Percentiles rank a stretch among this genome's conserved stretches.
Evolutionary conservation across 1,140 invertebrate genomes (phyloP).

Genomic region (Gonioctena quinquepunctata): DNA sequence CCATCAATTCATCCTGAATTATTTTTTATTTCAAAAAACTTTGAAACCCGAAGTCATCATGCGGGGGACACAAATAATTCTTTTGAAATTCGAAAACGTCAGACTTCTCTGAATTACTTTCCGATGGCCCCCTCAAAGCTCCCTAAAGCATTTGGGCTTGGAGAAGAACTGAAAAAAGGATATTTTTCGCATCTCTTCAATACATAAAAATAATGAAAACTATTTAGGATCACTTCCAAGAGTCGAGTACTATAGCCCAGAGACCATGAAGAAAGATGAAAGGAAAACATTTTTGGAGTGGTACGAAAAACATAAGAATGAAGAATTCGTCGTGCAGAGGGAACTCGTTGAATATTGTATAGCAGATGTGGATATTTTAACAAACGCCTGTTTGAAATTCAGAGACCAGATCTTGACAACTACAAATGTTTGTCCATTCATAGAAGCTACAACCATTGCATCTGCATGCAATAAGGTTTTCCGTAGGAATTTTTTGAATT

Average conservation of each 20-base stretch:
- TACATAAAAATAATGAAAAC: slow-evolving; percentile 22
- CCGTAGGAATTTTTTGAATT: slow-evolving; percentile 23
- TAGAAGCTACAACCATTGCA: slow-evolving; percentile 20
- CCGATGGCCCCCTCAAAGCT: neutral
- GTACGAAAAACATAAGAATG: slow-evolving; percentile 19
- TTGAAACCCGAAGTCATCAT: neutral
- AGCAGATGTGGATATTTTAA: slow-evolving; percentile 26
- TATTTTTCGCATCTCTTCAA: slow-evolving; percentile 42
- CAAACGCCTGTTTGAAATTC: slow-evolving; percentile 18
- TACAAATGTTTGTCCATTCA: slow-evolving; percentile 20
- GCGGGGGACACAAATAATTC: neutral
- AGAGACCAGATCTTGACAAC: slow-evolving; percentile 13
- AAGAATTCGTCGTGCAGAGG: slow-evolving; percentile 29
- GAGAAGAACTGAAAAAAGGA: slow-evolving; percentile 19
- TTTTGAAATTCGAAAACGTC: neutral
- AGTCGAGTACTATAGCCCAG: slow-evolving; percentile 24
- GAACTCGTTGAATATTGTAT: slow-evolving; percentile 34
- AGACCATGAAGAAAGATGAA: neutral
- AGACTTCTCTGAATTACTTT: neutral
- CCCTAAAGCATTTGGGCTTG: slow-evolving; percentile 27
- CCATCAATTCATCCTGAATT: slow-evolving; percentile 13
- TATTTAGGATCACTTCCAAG: slow-evolving; percentile 34
- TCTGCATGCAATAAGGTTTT: slow-evolving; percentile 26
- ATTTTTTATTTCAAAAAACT: neutral
- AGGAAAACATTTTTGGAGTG: slow-evolving; percentile 18